Conservation (phyloP, 2,888 invertebrate species). For the Pseudococcus viburni region DNA sequence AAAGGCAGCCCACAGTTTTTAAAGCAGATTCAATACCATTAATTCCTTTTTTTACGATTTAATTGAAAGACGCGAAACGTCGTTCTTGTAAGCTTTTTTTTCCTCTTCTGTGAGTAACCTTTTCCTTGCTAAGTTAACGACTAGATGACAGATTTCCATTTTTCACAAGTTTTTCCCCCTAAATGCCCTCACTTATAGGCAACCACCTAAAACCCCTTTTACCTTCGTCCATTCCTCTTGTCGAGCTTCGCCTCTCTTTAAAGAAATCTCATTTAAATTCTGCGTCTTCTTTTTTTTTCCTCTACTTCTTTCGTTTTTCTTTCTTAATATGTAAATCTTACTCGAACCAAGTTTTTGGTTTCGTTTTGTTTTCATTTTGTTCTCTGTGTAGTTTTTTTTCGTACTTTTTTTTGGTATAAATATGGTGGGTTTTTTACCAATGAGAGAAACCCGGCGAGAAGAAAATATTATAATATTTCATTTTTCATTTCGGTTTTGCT, state of each 20-base stretch:
- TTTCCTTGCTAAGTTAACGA: conserved; percentile 65
- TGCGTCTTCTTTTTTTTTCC: conserved; percentile 50
- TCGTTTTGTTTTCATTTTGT: conserved; percentile 66
- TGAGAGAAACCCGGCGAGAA: background rate
- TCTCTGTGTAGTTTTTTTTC: conserved; percentile 52
- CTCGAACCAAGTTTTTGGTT: conserved; percentile 65
- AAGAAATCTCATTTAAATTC: conserved; percentile 67
- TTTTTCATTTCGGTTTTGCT: conserved; percentile 55
- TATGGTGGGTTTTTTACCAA: conserved; percentile 36
- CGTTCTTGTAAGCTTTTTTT: conserved; percentile 65
- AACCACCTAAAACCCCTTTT: conserved; percentile 63
- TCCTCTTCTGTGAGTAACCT: conserved; percentile 61
- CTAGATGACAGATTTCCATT: conserved; percentile 67
- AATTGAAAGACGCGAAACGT: conserved; percentile 67
- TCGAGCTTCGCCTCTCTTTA: conserved; percentile 57
- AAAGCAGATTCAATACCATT: conserved; percentile 66
- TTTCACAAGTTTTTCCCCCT: conserved; percentile 66
- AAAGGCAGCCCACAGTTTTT: conserved; percentile 61
- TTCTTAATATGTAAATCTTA: conserved; percentile 66
- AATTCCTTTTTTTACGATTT: conserved; percentile 65
- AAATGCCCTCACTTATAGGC: conserved; percentile 66
- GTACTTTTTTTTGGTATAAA: conserved; percentile 7
- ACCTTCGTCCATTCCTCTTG: conserved; percentile 55
- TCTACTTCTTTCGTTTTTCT: conserved; percentile 36
- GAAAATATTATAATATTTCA: conserved; percentile 62